These are phyloP conservation scores for Bos taurus DNA, from an alignment of 2,113 vertebrate species.

Conservation along the genomic window DNA sequence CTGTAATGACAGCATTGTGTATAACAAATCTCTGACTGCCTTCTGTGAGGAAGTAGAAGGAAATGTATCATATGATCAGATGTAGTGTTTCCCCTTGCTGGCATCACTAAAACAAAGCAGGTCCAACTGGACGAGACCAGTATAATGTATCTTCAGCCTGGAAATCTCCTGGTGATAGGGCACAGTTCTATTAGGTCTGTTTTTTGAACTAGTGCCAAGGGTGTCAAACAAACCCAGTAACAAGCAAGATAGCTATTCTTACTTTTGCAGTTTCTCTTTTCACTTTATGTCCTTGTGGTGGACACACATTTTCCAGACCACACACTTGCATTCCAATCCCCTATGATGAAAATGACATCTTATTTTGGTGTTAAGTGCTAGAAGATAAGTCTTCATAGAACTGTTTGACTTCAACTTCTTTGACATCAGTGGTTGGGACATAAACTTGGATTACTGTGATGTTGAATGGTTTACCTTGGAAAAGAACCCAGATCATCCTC, in stretches of 20 bases:
- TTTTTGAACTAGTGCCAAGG: not conserved
- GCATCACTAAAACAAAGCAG: not conserved
- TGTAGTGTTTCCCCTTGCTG: not conserved
- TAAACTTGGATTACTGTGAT: not conserved
- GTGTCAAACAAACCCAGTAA: not conserved
- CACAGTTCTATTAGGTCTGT: not conserved
- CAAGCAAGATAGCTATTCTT: not conserved
- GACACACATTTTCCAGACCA: not conserved
- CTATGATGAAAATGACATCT: not conserved
- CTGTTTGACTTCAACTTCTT: not conserved
- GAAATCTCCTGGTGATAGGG: not conserved
- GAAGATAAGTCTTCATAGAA: not conserved
- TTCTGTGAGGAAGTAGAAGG: not conserved
- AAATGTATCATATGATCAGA: not conserved
- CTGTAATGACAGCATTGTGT: not conserved
- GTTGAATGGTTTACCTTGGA: not conserved
- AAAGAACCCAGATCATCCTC: not conserved
- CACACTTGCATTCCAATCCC: not conserved
- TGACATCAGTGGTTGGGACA: not conserved
- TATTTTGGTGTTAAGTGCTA: not conserved
- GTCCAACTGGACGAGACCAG: not conserved
- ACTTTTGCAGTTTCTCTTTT: not conserved
- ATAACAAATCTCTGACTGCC: not conserved
- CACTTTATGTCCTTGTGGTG: not conserved
- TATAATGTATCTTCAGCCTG: conserved; percentile 1